phyloP scores from a whole-genome alignment of 2,113 vertebrate species.

The Indicator maculatus region DNA sequence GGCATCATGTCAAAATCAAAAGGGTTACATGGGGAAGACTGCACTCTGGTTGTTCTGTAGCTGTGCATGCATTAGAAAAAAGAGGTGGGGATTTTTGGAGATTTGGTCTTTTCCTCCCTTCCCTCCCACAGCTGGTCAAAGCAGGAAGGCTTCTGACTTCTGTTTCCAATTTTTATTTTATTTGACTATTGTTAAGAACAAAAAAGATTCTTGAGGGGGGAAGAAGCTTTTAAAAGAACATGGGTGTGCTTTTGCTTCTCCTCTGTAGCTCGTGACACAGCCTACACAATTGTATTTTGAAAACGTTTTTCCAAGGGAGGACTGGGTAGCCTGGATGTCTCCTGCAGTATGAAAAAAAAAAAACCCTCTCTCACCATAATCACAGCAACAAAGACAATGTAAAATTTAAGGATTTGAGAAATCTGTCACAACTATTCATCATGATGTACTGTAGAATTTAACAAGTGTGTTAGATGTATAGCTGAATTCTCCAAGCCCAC shows the following conservation, averaged over 20 bases:
- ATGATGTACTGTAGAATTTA: not conserved
- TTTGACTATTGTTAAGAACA: conserved; percentile 45
- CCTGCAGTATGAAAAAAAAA: not conserved
- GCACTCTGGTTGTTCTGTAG: not conserved
- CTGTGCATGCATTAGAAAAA: not conserved
- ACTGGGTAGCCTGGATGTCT: not conserved
- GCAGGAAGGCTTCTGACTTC: not conserved
- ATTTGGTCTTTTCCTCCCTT: not conserved
- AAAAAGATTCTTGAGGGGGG: not conserved
- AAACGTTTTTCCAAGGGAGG: not conserved
- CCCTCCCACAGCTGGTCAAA: not conserved
- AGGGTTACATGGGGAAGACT: not conserved
- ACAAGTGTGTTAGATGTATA: accelerated
- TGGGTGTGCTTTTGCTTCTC: not conserved
- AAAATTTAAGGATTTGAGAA: not conserved
- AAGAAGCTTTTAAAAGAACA: not conserved
- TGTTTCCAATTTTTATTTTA: conserved; percentile 43
- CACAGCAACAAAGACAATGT: not conserved
- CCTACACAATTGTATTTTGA: not conserved
- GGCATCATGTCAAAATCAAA: not conserved
- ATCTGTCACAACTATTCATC: not conserved
- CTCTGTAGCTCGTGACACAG: not conserved
- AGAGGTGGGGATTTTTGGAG: not conserved
- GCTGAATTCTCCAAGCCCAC: not conserved
- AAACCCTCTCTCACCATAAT: not conserved